A percentile compares a stretch with the other conserved stretches of the same genome.
phyloP scores from a whole-genome alignment of 2,113 vertebrate species.

The Petaurus breviceps region DNA sequence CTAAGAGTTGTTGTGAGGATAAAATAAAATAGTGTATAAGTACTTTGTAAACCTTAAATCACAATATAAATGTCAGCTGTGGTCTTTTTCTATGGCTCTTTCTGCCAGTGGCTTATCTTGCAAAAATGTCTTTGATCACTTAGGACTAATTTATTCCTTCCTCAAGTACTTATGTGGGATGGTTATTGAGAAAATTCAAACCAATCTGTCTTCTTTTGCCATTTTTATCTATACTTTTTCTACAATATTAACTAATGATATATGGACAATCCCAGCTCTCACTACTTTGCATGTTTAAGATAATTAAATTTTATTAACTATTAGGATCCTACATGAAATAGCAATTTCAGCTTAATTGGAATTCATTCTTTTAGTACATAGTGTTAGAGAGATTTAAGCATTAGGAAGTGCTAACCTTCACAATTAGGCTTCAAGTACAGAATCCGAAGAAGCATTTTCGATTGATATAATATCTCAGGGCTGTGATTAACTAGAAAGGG shows the following conservation, averaged over 20 bases:
- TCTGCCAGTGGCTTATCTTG: neutral
- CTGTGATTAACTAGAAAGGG: constrained; percentile 34
- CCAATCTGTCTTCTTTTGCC: neutral
- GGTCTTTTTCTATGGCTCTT: neutral
- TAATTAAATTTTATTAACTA: constrained; percentile 7
- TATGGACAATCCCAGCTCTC: constrained; percentile 6
- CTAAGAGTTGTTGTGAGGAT: neutral
- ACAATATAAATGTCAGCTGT: neutral
- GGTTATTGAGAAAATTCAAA: neutral
- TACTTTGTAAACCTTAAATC: neutral
- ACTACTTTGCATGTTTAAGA: constrained; percentile 9
- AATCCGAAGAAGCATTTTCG: constrained; percentile 24
- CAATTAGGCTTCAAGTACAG: constrained; percentile 3
- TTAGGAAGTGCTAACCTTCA: neutral
- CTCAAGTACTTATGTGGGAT: neutral
- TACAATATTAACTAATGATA: neutral
- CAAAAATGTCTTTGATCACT: constrained; percentile 5
- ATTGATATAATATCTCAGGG: neutral
- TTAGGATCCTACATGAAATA: neutral
- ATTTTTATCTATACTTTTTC: neutral
- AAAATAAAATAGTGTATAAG: neutral
- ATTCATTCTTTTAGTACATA: neutral
- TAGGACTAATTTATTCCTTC: neutral
- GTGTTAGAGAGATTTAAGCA: neutral
- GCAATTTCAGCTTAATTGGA: neutral